Conservation (phyloP, 2,113 vertebrate genomes). For the Elanus axillaris region DNA sequence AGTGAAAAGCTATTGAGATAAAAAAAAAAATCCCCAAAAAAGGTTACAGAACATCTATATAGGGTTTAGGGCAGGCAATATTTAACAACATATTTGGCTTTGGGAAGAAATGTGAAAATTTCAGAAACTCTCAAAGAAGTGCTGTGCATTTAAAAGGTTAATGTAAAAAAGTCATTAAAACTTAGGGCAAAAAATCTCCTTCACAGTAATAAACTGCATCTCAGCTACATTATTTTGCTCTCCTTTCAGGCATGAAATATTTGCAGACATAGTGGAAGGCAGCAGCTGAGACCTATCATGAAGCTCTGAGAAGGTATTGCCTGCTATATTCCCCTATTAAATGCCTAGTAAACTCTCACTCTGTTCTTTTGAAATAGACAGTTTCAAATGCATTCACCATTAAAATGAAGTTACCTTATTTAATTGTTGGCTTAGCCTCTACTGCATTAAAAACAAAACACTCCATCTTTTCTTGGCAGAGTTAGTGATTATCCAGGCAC, state of each 20-base stretch:
- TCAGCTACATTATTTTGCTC: background rate
- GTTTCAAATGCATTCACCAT: background rate
- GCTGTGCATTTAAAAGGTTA: background rate
- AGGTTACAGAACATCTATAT: background rate
- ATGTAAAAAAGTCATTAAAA: background rate
- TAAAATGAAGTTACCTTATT: background rate
- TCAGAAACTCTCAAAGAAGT: background rate
- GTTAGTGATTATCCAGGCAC: background rate
- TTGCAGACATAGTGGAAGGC: background rate
- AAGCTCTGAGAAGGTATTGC: background rate
- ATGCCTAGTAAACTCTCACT: background rate
- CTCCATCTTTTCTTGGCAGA: conserved; percentile 1
- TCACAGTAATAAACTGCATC: background rate
- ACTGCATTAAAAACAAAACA: conserved; percentile 10
- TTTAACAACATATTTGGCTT: background rate
- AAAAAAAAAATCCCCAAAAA: background rate
- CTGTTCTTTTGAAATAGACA: background rate
- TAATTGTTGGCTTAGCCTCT: background rate
- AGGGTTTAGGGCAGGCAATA: background rate
- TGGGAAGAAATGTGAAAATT: background rate
- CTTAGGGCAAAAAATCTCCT: background rate
- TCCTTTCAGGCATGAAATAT: background rate
- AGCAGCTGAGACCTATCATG: background rate
- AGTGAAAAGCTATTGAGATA: background rate
- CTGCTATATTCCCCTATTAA: background rate